These are phyloP conservation scores for Ferrisia virgata DNA, from an alignment of 2,888 invertebrate genomes.

Conservation along the genomic window DNA sequence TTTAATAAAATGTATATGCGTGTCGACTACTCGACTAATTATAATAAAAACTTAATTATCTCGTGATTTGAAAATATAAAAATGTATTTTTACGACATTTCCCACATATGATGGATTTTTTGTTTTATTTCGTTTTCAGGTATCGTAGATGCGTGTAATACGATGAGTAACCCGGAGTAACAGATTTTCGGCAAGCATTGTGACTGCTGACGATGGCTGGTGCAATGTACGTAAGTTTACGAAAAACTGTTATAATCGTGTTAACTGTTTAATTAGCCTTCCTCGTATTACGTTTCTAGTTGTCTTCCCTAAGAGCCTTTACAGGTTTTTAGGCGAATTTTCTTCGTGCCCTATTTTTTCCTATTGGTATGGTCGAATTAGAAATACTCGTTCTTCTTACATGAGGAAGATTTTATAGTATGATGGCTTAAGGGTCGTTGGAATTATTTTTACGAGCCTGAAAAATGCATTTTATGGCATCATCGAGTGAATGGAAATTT, in stretches of 20 bases:
- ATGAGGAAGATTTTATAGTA: no score
- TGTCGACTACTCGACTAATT: background rate
- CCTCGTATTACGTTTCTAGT: background rate
- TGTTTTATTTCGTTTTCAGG: background rate
- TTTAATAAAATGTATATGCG: background rate
- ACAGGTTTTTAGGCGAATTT: background rate
- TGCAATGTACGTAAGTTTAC: no score
- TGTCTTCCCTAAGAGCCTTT: background rate
- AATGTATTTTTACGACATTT: conserved; percentile 20
- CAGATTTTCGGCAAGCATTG: background rate
- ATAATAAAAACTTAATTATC: conserved; percentile 20
- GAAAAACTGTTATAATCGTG: conserved; percentile 1
- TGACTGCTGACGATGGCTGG: background rate
- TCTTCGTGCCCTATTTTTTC: no score
- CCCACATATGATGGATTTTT: background rate
- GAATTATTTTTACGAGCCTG: no score
- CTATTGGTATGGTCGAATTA: no score
- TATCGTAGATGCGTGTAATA: background rate
- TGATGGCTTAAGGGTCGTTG: no score
- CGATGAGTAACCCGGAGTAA: background rate
- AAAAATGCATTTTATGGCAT: no score
- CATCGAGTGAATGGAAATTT: no score
- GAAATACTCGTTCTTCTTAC: no score
- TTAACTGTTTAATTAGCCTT: background rate
- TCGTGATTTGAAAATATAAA: conserved; percentile 1